Conservation (phyloP, 2,113 vertebrate genomes). For the Notothenia rossii region DNA sequence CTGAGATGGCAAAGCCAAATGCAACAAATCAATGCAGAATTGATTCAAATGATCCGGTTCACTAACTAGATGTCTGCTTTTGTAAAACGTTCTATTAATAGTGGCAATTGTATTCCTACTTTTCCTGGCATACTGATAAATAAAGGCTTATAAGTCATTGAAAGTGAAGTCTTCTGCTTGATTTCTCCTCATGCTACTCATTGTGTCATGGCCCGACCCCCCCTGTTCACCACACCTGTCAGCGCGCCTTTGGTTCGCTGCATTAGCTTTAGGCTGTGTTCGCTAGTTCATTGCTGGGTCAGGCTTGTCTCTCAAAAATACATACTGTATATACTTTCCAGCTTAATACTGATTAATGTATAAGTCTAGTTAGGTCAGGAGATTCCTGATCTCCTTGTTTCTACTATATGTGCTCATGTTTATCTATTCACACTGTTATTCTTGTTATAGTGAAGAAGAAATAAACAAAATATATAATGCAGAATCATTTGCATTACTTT, state of each 20-base stretch:
- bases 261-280: conserved; percentile 25
- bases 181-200: conserved; percentile 15
- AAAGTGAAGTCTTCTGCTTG: not conserved
- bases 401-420: not conserved
- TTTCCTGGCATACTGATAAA: not conserved
- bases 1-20: not conserved
- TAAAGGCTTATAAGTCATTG: not conserved
- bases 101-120: too few relatives aligned
- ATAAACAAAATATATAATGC: not conserved
- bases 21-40: not conserved
- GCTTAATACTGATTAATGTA: not conserved
- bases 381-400: not conserved
- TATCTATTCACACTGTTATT: not conserved
- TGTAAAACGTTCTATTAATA: too few relatives aligned
- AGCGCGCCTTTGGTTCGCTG: conserved; percentile 19
- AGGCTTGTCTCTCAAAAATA: not conserved
- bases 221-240: conserved; percentile 32
- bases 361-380: not conserved
- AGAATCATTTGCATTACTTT: conserved; percentile 29
- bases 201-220: conserved; percentile 11
- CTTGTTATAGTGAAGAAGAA: not conserved
- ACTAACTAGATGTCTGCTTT: not conserved
- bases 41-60: not conserved
- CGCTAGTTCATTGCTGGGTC: conserved; percentile 23
- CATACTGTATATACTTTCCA: not conserved